phyloP scores from a whole-genome alignment of 2,113 vertebrate species.

The Bos javanicus region DNA sequence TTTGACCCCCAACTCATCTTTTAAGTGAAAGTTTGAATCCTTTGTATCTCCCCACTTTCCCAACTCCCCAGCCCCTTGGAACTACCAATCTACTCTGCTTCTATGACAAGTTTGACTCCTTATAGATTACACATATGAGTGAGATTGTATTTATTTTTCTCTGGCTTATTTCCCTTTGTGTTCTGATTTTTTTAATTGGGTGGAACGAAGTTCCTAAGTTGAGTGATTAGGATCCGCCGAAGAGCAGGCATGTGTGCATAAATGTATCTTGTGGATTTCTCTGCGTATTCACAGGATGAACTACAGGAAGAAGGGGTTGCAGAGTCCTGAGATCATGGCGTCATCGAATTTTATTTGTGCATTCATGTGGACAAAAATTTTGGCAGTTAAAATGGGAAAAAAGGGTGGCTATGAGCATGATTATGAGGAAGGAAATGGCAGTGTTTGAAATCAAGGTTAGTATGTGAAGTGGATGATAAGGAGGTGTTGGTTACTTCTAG shows the following conservation, averaged over 20 bases:
- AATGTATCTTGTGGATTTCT: background rate
- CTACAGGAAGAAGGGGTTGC: constrained; percentile 7
- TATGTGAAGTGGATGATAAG: background rate
- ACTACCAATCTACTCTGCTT: background rate
- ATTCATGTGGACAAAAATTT: constrained; percentile 40
- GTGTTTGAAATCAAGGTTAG: constrained; percentile 17
- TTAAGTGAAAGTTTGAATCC: background rate
- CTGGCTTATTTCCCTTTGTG: background rate
- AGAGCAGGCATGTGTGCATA: background rate
- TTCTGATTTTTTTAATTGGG: background rate
- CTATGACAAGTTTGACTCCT: background rate
- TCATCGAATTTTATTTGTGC: constrained; percentile 39
- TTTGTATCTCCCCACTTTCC: background rate
- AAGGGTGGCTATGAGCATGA: constrained; percentile 32
- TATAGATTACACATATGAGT: background rate
- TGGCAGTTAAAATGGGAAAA: constrained; percentile 66
- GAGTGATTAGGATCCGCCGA: background rate
- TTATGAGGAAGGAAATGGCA: constrained; percentile 63
- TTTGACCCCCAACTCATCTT: background rate
- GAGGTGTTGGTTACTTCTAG: background rate
- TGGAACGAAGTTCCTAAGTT: background rate
- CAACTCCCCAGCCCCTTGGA: background rate
- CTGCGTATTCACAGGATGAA: background rate
- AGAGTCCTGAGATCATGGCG: background rate
- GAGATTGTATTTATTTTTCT: background rate